Base-by-base conservation (phyloP, 2,113 vertebrate species). In the Pygoscelis antarcticus region DNA sequence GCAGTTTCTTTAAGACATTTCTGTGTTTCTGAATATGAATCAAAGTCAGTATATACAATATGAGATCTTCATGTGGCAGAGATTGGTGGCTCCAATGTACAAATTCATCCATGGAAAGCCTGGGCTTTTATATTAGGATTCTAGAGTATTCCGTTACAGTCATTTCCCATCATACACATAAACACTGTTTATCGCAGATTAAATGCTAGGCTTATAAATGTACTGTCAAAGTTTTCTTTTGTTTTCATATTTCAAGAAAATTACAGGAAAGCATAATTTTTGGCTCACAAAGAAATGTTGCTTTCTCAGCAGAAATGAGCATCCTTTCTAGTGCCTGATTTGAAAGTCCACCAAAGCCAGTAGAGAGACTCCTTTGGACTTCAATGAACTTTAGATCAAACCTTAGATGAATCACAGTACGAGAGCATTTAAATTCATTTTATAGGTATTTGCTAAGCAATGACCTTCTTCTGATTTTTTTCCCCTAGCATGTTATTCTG, bases 1-100 rank as follows among this genome's bases (percentile, higher is more conserved):
- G 1, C n/a, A 85, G 61, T 64, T 95, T 94, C 40, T 92, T 96
- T 90, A 64, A 95, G 76, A 80, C 2, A 17, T 54, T 96, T 91
- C 15, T 75, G 16, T 60, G 30, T 60, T 94, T 69, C 66, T 86
- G 34, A 55, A 71, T 89, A 55, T 19, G 18, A 9, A 34, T 69
- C 88, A 69, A 68, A 54, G 34, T 90, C 71, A 44, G 44, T 27
- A 42, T 42, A 60, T 66, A 44, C 20, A 27, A 14, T 26, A 51
- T 51, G 58, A 77, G n/a, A 70, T 76, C 55, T 94, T 90, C 29
- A 46, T 22, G 29, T 30, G 30, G 13, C 54, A 70, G 32, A 92
- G 61, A 74, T 36, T 71, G 38, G 15, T 55, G 32, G 42, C 15
- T 57, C 6, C 8, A 46, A 38, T 44, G 52, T 77, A 79, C 30